Conservation (phyloP, 2,888 invertebrate species). For the Diploptera punctata region DNA sequence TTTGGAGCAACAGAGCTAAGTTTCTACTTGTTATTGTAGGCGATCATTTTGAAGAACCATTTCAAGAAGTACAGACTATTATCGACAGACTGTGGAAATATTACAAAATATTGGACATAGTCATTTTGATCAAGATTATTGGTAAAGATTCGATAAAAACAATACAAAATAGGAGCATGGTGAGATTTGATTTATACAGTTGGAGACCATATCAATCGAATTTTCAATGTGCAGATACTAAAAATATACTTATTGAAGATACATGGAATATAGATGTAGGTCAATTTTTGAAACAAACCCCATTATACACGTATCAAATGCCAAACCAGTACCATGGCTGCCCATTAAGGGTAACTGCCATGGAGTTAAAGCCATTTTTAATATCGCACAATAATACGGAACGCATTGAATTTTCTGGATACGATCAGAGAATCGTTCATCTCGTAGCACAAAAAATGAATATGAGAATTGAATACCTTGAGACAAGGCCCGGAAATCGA, state of each 20-base stretch:
- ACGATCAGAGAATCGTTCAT: not conserved
- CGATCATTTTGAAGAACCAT: no score
- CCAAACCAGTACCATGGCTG: not conserved
- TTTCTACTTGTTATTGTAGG: no score
- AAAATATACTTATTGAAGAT: not conserved
- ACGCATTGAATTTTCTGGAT: not conserved
- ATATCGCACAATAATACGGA: no score
- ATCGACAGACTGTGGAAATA: no score
- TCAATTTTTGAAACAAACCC: not conserved
- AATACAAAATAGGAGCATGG: no score
- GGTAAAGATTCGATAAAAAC: no score
- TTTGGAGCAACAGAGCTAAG: no score
- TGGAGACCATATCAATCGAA: not conserved
- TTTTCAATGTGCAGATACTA: not conserved
- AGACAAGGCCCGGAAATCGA: not conserved
- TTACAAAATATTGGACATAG: no score
- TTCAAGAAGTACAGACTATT: no score
- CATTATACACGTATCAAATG: not conserved
- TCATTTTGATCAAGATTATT: no score
- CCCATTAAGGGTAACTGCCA: not conserved
- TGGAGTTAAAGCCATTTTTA: no score
- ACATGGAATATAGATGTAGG: not conserved
- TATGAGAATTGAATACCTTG: not conserved
- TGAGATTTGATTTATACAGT: not conserved
- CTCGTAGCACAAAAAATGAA: not conserved